phyloP scores from a whole-genome alignment of 2,113 vertebrate species.

The Apteryx mantelli region DNA sequence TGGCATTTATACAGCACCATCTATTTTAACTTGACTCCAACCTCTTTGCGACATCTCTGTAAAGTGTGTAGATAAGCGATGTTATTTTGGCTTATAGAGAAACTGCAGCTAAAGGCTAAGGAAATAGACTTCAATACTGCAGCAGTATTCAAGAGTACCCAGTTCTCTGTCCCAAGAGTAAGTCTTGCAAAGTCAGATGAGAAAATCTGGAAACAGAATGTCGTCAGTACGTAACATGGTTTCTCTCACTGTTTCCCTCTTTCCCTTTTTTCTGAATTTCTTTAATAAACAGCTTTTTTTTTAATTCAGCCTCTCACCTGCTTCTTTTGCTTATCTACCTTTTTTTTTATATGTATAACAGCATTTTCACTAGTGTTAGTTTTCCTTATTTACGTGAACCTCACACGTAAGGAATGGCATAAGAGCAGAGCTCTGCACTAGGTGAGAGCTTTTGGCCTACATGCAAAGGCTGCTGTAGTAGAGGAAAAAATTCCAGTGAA shows the following conservation, averaged over 20 bases:
- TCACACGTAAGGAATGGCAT: accelerated
- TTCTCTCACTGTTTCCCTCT: background rate
- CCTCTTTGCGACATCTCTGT: background rate
- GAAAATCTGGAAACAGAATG: background rate
- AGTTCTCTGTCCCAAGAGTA: background rate
- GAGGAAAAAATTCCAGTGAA: background rate
- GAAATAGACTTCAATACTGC: background rate
- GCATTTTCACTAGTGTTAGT: background rate
- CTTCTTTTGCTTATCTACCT: background rate
- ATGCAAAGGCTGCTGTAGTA: background rate
- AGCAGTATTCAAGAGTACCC: background rate
- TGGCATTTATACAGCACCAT: background rate
- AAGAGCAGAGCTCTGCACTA: background rate
- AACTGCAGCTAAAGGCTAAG: background rate
- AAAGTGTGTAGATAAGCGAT: background rate
- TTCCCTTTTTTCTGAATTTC: background rate
- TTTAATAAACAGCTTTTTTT: background rate
- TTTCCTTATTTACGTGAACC: background rate
- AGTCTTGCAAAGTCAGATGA: background rate
- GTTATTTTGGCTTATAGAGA: background rate
- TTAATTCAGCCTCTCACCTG: background rate
- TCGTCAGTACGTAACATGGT: background rate
- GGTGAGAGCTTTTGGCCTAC: background rate
- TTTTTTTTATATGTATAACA: background rate
- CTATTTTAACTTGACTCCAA: background rate